phyloP scores from a whole-genome alignment of 1,140 invertebrate genomes.

The Drusus annulatus region DNA sequence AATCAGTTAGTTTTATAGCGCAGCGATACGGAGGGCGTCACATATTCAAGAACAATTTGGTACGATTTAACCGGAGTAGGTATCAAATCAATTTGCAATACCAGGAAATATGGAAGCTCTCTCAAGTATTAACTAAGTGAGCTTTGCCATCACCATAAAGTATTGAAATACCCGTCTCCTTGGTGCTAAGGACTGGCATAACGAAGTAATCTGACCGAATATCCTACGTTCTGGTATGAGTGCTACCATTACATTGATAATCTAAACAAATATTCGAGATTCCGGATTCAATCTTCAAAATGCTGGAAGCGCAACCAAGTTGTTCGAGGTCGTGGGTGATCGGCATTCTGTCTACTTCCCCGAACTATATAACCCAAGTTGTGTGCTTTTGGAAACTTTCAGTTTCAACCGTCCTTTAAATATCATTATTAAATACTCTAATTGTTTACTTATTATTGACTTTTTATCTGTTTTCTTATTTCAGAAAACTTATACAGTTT shows the following conservation, averaged over 20 bases:
- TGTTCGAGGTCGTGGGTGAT: conserved; percentile 45
- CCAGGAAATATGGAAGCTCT: too few relatives aligned
- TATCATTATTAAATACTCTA: not conserved
- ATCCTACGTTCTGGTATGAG: conserved; percentile 9
- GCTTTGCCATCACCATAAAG: not conserved
- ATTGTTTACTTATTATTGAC: too few relatives aligned
- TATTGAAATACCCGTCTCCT: not conserved
- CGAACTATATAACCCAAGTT: not conserved
- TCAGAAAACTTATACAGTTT: too few relatives aligned
- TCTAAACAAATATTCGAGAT: conserved; percentile 45
- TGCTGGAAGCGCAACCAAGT: conserved; percentile 39
- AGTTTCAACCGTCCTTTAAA: conserved; percentile 11
- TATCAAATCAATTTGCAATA: too few relatives aligned
- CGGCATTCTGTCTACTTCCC: conserved; percentile 5
- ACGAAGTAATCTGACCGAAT: not conserved
- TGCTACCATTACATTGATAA: conserved; percentile 47
- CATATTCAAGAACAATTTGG: too few relatives aligned
- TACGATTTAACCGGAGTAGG: too few relatives aligned
- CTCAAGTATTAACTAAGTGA: not conserved
- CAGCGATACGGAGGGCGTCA: too few relatives aligned
- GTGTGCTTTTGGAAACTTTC: conserved; percentile 3
- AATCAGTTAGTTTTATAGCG: too few relatives aligned
- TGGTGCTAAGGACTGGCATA: not conserved
- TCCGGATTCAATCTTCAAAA: conserved; percentile 46
- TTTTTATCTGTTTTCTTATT: too few relatives aligned